Percentiles rank a stretch among this genome's conserved stretches.
These are phyloP conservation scores for Heptranchias perlo DNA, from an alignment of 2,113 vertebrate species.

Conservation along the genomic window DNA sequence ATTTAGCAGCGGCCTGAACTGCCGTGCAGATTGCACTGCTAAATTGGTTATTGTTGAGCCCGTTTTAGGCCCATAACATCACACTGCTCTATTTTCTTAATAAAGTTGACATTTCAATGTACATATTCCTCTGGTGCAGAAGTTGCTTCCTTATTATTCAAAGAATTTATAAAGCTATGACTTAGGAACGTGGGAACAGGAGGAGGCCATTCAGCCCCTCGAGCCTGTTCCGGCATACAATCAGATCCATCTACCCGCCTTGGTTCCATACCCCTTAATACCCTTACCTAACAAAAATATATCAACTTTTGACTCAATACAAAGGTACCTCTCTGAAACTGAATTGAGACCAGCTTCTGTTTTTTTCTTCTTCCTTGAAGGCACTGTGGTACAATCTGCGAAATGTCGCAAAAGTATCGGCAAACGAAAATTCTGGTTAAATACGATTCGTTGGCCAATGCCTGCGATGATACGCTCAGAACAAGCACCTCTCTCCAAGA, in stretches of 20 bases:
- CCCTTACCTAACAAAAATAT: not conserved
- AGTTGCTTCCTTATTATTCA: not conserved
- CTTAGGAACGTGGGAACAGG: not conserved
- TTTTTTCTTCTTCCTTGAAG: not conserved
- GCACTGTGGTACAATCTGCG: not conserved
- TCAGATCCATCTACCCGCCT: not conserved
- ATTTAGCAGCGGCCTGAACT: not conserved
- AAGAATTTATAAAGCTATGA: not conserved
- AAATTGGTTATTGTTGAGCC: not conserved
- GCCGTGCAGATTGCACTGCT: not conserved
- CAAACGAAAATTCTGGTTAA: not conserved
- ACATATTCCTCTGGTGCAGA: not conserved
- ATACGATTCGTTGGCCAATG: not conserved
- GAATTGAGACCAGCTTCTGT: not conserved
- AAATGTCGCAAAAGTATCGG: not conserved
- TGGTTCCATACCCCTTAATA: not conserved
- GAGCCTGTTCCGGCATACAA: not conserved
- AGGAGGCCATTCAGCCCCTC: not conserved
- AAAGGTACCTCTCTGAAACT: not conserved
- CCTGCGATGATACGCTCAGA: not conserved
- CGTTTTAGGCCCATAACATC: not conserved
- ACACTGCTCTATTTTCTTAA: not conserved
- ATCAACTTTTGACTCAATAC: not conserved
- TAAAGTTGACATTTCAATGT: not conserved
- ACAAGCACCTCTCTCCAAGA: not conserved